Conservation (phyloP, 2,113 vertebrate species). For the Dicerorhinus sumatrensis region DNA sequence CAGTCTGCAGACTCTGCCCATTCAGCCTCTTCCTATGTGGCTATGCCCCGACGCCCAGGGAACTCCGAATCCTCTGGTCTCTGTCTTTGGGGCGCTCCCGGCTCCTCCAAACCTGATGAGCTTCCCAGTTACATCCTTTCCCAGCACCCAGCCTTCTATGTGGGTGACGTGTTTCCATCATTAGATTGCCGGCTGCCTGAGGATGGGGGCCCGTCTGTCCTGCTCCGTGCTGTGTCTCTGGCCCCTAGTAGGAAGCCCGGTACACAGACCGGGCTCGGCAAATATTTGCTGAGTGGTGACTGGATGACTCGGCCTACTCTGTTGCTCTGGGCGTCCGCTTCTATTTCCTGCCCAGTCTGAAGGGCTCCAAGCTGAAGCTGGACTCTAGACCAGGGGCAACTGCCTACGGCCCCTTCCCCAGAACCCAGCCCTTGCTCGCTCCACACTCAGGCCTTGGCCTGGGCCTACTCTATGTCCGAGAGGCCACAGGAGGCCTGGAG, state of each 20-base stretch:
- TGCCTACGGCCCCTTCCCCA: too few relatives aligned
- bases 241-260: neutral
- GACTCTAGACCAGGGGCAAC: neutral
- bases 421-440: neutral
- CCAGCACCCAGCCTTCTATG: neutral
- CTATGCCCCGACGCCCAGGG: neutral
- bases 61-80: neutral
- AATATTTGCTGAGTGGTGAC: neutral
- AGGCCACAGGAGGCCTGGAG: neutral
- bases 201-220: neutral
- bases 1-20: neutral
- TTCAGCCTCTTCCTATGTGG: neutral
- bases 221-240: neutral
- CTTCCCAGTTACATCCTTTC: neutral
- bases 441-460: neutral
- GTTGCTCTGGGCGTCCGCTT: neutral
- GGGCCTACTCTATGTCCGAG: neutral
- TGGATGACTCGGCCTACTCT: neutral
- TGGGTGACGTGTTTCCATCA: neutral
- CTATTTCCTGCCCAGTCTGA: neutral
- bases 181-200: neutral
- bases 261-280: neutral
- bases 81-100: neutral
- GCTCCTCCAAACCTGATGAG: neutral
- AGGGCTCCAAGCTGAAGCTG: neutral